Evolutionary conservation across 2,113 vertebrate genomes (phyloP).

Genomic region (Bagarius yarrelli): DNA sequence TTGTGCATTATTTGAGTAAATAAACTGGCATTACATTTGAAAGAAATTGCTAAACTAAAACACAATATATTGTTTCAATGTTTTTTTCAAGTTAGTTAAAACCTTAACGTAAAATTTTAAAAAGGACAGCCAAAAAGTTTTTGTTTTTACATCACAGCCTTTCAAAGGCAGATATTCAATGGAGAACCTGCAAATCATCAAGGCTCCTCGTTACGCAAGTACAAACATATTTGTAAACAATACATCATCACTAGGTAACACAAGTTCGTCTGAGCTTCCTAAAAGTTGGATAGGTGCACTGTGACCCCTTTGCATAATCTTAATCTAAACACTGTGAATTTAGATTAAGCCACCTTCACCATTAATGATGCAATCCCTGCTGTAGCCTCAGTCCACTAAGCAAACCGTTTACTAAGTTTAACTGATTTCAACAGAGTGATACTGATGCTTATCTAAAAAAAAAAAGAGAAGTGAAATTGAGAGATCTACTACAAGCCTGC

Average conservation of each 20-base stretch:
- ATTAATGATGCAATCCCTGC: slow-evolving; percentile 51
- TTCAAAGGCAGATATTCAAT: not conserved
- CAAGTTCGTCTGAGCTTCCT: slow-evolving; percentile 18
- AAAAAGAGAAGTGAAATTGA: not conserved
- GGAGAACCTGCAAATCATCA: not conserved
- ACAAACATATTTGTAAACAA: slow-evolving; percentile 3
- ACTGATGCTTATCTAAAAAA: slow-evolving; percentile 29
- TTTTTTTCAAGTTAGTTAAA: slow-evolving; percentile 21
- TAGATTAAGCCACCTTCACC: slow-evolving; percentile 52
- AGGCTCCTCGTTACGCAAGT: not conserved
- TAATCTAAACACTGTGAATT: no score
- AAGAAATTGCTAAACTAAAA: slow-evolving; percentile 43
- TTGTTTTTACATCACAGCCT: not conserved
- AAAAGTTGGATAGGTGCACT: slow-evolving; percentile 9
- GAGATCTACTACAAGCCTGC: slow-evolving; percentile 32
- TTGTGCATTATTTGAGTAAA: no score
- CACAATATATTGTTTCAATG: slow-evolving; percentile 40
- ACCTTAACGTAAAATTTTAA: slow-evolving; percentile 16
- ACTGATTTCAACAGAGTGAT: slow-evolving; percentile 45
- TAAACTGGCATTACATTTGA: slow-evolving; percentile 44
- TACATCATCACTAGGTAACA: slow-evolving; percentile 15
- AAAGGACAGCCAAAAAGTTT: not conserved
- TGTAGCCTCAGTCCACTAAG: slow-evolving; percentile 35
- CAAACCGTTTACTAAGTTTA: slow-evolving; percentile 49
- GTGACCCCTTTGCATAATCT: slow-evolving; percentile 5